Evolutionary conservation across 2,888 invertebrate species (phyloP).

Genomic region (Drosophila buzzatii): DNA sequence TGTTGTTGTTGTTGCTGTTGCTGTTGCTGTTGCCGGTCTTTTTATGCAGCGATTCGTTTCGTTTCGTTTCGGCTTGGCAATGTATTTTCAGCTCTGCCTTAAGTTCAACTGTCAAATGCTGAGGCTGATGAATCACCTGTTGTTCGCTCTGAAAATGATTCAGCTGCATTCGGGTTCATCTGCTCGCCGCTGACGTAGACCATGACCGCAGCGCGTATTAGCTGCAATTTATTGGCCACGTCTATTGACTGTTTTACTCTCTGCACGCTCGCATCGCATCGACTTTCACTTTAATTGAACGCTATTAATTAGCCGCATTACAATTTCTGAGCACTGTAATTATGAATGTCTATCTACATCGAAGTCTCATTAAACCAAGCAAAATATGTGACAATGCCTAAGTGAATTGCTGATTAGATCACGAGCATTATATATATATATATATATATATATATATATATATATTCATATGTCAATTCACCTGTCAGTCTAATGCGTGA

Average conservation of each 20-base stretch:
- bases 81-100: conserved; percentile 28
- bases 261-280: not conserved
- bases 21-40: conserved; percentile 24
- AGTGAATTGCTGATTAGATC: conserved; percentile 17
- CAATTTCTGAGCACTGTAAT: conserved; percentile 11
- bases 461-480: not conserved
- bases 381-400: conserved; percentile 17
- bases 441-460: not conserved
- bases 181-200: not conserved
- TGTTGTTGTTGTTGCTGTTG: conserved; percentile 3
- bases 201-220: conserved; percentile 26
- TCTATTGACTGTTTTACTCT: conserved; percentile 4
- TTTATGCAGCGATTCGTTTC: conserved; percentile 28
- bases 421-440: not conserved
- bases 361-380: conserved; percentile 18
- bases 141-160: conserved; percentile 29
- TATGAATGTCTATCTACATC: conserved; percentile 5
- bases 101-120: conserved; percentile 52
- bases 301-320: conserved; percentile 37
- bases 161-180: conserved; percentile 34
- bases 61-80: conserved; percentile 31
- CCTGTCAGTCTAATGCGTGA: not conserved
- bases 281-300: conserved; percentile 58
- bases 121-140: conserved; percentile 60
- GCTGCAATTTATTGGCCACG: not conserved